Evolutionary conservation across 2,888 invertebrate genomes (phyloP).

Genomic region (Leptogaster cylindrica): DNA sequence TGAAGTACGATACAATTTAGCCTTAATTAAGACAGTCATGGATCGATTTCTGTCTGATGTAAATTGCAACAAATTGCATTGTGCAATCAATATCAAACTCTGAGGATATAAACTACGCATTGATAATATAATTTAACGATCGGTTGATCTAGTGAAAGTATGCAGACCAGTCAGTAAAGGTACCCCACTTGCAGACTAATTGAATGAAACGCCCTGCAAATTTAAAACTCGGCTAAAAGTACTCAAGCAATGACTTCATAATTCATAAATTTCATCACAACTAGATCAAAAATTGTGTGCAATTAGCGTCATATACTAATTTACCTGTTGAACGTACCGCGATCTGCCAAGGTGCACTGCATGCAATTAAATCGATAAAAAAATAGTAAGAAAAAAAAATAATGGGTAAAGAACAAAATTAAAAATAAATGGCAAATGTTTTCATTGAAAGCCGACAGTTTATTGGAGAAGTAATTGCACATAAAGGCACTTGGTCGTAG

Average conservation of each 20-base stretch:
- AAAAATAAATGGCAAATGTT: too few species aligned
- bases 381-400: too few species aligned
- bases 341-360: not conserved
- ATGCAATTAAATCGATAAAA: conserved; percentile 28
- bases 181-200: conserved; percentile 14
- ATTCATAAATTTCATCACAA: conserved; percentile 35
- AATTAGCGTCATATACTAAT: not conserved
- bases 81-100: too few species aligned
- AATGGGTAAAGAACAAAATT: too few species aligned
- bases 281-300: not conserved
- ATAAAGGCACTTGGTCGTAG: not conserved
- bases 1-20: conserved; percentile 1
- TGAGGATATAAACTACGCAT: too few species aligned
- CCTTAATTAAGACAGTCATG: not conserved
- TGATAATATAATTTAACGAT: conserved; percentile 11
- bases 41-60: not conserved
- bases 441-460: too few species aligned
- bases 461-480: not conserved
- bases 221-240: conserved; percentile 18
- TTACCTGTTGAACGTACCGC: not conserved
- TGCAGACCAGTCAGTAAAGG: conserved; percentile 7
- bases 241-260: not conserved
- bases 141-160: conserved; percentile 20
- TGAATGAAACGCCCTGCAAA: conserved; percentile 27
- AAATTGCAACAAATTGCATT: conserved; percentile 16